These are phyloP conservation scores for Arge pagana DNA, from an alignment of 2,888 invertebrate genomes.

Conservation along the genomic window DNA sequence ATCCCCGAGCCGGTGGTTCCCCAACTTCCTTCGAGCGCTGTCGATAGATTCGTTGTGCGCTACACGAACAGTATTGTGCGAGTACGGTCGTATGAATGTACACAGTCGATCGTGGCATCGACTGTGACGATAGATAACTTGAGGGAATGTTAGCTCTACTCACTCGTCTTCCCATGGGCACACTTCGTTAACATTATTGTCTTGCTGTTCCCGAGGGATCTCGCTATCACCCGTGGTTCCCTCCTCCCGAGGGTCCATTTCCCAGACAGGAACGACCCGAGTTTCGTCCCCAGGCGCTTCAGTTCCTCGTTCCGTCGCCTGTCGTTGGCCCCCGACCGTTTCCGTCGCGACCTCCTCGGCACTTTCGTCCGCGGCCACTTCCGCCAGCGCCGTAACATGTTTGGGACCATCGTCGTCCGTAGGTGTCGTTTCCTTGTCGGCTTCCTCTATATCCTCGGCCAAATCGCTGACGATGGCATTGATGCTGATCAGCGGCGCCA, in stretches of 20 bases:
- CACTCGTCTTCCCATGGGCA: slow-evolving; percentile 97
- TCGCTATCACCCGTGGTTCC: slow-evolving; percentile 35
- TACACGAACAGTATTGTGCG: too few species aligned
- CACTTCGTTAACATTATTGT: slow-evolving; percentile 76
- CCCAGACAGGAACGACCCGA: slow-evolving; percentile 51
- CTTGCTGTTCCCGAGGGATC: slow-evolving; percentile 51
- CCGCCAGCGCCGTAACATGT: slow-evolving; percentile 17
- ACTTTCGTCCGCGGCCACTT: slow-evolving; percentile 21
- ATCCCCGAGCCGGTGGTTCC: too few species aligned
- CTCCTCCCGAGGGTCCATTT: slow-evolving; percentile 52
- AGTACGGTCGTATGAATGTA: too few species aligned
- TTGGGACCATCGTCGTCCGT: slow-evolving; percentile 19
- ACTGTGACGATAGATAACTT: too few species aligned
- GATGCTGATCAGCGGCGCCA: slow-evolving; percentile 73
- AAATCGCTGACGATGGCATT: slow-evolving; percentile 72
- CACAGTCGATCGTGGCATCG: too few species aligned
- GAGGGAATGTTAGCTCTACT: too few species aligned
- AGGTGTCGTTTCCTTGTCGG: slow-evolving; percentile 26
- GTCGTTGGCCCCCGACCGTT: slow-evolving; percentile 20
- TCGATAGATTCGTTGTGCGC: too few species aligned
- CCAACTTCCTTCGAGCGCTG: too few species aligned
- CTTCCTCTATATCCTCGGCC: slow-evolving; percentile 35
- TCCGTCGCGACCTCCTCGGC: slow-evolving; percentile 27
- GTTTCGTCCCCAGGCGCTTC: slow-evolving; percentile 46
- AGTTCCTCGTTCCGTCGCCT: slow-evolving; percentile 42